Conservation (phyloP, 2,888 invertebrate species). For the Melanotus villosus region DNA sequence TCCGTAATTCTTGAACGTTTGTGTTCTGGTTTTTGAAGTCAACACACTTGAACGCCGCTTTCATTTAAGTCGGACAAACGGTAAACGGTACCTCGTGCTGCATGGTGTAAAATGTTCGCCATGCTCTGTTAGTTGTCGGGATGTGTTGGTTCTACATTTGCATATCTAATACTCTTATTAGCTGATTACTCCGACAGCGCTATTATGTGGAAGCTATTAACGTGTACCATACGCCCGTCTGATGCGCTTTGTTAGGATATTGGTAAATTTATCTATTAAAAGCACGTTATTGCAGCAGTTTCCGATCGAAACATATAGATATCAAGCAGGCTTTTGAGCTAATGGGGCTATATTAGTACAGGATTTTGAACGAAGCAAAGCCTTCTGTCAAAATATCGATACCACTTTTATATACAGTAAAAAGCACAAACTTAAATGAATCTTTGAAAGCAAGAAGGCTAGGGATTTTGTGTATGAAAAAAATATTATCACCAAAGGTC, state of each 20-base stretch:
- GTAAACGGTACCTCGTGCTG: conserved; percentile 17
- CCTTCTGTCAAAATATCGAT: too few relatives aligned
- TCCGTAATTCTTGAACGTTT: neutral
- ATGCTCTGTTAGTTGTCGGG: conserved; percentile 30
- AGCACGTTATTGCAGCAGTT: neutral
- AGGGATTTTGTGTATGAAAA: too few relatives aligned
- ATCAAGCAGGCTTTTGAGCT: too few relatives aligned
- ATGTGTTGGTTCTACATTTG: conserved; percentile 26
- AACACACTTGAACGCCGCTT: conserved; percentile 9
- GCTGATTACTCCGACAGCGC: conserved; percentile 20
- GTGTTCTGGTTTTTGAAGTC: neutral
- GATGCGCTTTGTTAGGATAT: neutral
- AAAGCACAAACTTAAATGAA: too few relatives aligned
- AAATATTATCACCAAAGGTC: too few relatives aligned
- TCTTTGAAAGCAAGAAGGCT: too few relatives aligned
- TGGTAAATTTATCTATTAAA: neutral
- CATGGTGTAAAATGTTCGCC: conserved; percentile 21
- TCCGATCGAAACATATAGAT: too few relatives aligned
- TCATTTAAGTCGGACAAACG: neutral
- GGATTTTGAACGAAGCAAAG: too few relatives aligned
- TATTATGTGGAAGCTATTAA: conserved; percentile 26
- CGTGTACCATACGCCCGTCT: conserved; percentile 5
- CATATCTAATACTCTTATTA: conserved; percentile 36
- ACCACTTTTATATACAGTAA: too few relatives aligned
- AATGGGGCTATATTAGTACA: too few relatives aligned